A percentile compares a stretch with the other conserved stretches of the same genome.
Conservation (phyloP, 2,113 vertebrate genomes). For the Heterotilapia buettikoferi region DNA sequence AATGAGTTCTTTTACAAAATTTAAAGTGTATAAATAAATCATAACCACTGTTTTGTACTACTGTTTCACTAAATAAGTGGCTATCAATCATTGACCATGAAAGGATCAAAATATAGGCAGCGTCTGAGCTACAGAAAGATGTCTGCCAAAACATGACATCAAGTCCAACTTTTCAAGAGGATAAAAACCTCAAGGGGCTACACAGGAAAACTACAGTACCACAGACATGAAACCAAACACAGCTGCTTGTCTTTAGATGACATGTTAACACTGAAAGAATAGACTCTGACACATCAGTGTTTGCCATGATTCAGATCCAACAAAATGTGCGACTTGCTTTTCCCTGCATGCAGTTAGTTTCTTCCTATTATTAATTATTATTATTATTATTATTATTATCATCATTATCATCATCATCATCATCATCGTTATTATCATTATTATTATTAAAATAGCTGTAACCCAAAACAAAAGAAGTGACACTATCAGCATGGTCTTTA, state of each 20-base stretch:
- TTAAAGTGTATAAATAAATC: conserved; percentile 40
- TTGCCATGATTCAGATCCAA: not conserved
- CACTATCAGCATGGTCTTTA: not conserved
- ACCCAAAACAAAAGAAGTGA: not conserved
- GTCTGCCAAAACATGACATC: not conserved
- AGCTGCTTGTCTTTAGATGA: not conserved
- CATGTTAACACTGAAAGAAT: not conserved
- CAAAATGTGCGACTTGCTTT: not conserved
- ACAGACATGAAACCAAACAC: not conserved
- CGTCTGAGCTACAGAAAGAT: not conserved
- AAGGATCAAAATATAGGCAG: not conserved
- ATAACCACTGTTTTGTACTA: conserved; percentile 13
- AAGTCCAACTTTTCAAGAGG: conserved; percentile 17
- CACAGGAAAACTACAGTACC: not conserved
- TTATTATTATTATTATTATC: not conserved
- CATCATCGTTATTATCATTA: fast-evolving
- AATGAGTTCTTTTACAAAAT: not conserved
- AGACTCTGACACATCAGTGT: not conserved
- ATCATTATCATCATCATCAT: not conserved
- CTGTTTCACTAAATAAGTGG: conserved; percentile 27
- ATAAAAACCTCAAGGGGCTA: not conserved
- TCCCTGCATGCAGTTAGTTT: not conserved
- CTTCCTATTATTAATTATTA: not conserved
- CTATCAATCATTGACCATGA: conserved; percentile 30
- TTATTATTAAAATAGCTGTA: not conserved